These are phyloP conservation scores for Diachasmimorpha longicaudata DNA, from an alignment of 1,140 invertebrate genomes.

Conservation along the genomic window DNA sequence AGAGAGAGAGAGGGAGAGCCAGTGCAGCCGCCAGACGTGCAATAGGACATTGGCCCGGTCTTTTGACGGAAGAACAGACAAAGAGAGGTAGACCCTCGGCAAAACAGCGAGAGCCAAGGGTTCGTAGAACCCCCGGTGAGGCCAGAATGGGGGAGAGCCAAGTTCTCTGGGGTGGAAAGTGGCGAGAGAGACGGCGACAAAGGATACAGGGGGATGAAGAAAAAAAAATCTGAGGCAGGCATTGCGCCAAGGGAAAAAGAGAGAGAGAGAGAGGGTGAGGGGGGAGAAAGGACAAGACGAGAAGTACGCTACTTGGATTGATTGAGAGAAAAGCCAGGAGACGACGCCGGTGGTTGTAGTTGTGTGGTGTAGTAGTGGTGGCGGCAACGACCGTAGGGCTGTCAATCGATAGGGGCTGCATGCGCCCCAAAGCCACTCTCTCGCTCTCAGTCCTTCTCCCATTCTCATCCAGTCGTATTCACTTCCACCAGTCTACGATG, in stretches of 20 bases:
- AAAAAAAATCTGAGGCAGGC: not conserved
- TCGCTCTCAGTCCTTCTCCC: not conserved
- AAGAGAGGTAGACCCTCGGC: not conserved
- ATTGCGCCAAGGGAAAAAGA: not conserved
- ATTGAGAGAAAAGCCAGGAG: conserved; percentile 29
- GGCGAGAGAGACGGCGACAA: not conserved
- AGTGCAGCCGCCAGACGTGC: conserved; percentile 26
- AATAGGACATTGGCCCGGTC: conserved; percentile 48
- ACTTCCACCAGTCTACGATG: conserved; percentile 1
- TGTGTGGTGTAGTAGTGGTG: conserved; percentile 18
- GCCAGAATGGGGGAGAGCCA: conserved; percentile 15
- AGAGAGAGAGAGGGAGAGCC: not conserved
- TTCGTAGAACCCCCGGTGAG: conserved; percentile 16
- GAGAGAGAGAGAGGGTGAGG: not conserved
- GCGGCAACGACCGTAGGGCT: conserved; percentile 31
- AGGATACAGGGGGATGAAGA: not conserved
- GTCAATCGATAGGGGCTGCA: conserved; percentile 50
- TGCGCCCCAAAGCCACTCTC: conserved; percentile 30
- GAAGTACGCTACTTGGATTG: conserved; percentile 27
- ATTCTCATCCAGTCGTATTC: not conserved
- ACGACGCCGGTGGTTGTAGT: not conserved
- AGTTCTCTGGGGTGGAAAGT: conserved; percentile 13
- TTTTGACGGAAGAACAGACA: conserved; percentile 39
- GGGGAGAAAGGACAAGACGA: conserved; percentile 2
- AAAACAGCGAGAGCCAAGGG: conserved; percentile 1